Base-by-base conservation (phyloP, 2,888 invertebrate species). In the Rhagonycha lutea region DNA sequence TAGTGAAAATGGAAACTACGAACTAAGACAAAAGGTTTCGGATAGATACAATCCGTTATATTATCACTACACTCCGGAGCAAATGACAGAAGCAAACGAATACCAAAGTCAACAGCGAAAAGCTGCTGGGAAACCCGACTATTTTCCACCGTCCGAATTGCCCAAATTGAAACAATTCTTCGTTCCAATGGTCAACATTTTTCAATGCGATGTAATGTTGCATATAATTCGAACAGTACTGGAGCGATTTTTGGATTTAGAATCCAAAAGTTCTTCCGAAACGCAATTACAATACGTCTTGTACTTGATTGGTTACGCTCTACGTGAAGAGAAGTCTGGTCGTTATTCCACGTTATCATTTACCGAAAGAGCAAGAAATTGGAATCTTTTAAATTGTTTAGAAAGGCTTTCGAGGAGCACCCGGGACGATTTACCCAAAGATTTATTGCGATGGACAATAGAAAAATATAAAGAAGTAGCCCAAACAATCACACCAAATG, bases 41-140 rank as follows among this genome's bases (percentile, higher is more conserved):
- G 91, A 93, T 3, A 92, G 96, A 79, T 99, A 98, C 87, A 98
- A 98, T 84, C 95, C 98, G 1, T 99, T 97, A 90, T 99, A 97
- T 89, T 99, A 98, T 87, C 99, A 99, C 86, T 99, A 98, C 88
- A 96, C 97, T 0, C 92, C 96, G 77, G 97, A 97, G 86, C 97
- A 97, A 81, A 90, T 96, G 80, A 96, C 96, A 0, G 92, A 94
- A 85, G 95, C 98, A 0, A 98, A 98, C 87, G 98, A 98, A 87
- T 92, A 93, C 32, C 98, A 98, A 88, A 89, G 97, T 72, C 95
- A 94, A 82, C 90, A 97, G 60, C 92, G 95, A 81, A 96, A 96
- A 87, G 90, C 90, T 12, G 93, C 92, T 63, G 94, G 94, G 84
- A 89, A 92, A 87, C 88, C 96, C 24, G 95, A 96, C 84, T 97